Evolutionary conservation across 2,113 vertebrate species (phyloP).

Genomic region (Melanerpes aurifrons): DNA sequence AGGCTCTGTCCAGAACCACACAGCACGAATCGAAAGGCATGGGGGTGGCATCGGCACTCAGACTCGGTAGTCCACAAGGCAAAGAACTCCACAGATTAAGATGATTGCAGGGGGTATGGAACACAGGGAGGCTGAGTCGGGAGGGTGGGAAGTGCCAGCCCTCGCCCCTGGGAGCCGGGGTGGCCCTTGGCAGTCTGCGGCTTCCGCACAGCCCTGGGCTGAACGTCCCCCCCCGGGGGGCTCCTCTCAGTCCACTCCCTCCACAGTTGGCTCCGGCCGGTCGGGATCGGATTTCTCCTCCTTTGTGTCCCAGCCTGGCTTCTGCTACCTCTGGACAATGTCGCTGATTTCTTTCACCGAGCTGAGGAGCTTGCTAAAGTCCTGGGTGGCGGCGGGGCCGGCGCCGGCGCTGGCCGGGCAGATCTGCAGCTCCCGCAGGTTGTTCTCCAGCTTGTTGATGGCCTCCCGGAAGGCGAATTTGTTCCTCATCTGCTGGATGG

Average conservation of each 20-base stretch:
- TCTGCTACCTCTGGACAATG: slow-evolving; percentile 97
- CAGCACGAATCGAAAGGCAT: slow-evolving; percentile 5
- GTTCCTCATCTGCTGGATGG: slow-evolving; percentile 98
- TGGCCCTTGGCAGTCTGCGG: not conserved
- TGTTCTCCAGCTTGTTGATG: slow-evolving; percentile 96
- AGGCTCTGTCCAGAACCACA: slow-evolving; percentile 11
- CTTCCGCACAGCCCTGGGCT: not conserved
- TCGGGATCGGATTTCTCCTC: not conserved
- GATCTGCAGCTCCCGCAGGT: slow-evolving; percentile 94
- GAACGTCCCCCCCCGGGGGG: not conserved
- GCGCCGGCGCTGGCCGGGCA: slow-evolving; percentile 86
- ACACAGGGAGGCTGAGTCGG: slow-evolving; percentile 7
- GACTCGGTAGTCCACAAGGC: slow-evolving; percentile 48
- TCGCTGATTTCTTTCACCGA: slow-evolving; percentile 97
- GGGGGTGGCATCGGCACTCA: slow-evolving; percentile 6
- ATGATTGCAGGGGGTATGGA: not conserved
- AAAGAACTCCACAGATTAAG: slow-evolving; percentile 63
- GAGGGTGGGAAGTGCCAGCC: not conserved
- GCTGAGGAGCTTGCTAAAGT: slow-evolving; percentile 96
- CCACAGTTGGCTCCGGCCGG: slow-evolving; percentile 43
- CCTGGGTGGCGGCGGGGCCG: slow-evolving; percentile 86
- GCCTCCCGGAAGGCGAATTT: slow-evolving; percentile 97
- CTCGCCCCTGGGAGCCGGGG: not conserved
- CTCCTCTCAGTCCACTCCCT: slow-evolving; percentile 28
- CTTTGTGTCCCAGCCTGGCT: not conserved